Evolutionary conservation across 1,140 invertebrate genomes (phyloP).

Genomic region (Brachionus manjavacas): DNA sequence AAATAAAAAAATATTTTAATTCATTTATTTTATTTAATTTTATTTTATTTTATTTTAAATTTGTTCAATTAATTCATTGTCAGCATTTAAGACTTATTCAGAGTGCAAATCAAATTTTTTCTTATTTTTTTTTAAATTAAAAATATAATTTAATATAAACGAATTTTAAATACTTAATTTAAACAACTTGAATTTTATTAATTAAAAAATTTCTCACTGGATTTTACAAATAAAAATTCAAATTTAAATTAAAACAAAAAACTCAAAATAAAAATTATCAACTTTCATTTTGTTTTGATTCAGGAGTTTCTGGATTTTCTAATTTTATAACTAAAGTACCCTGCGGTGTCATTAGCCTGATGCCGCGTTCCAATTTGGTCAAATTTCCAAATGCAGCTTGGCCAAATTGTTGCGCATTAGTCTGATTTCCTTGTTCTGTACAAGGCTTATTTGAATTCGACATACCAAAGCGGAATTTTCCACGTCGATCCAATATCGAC

Average conservation of each 20-base stretch:
- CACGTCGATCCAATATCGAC: conserved; percentile 34
- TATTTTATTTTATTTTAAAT: too few species aligned
- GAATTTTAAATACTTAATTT: neutral
- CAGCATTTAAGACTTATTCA: too few species aligned
- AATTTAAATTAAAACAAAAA: neutral
- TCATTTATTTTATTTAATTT: too few species aligned
- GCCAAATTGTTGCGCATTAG: neutral
- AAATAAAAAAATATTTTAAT: too few species aligned
- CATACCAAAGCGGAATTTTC: conserved; percentile 38
- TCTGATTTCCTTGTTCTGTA: conserved; percentile 5
- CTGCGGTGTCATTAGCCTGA: conserved; percentile 33
- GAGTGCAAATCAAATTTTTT: too few species aligned
- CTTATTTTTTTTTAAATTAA: neutral
- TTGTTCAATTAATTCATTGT: too few species aligned
- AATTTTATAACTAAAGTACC: conserved; percentile 30
- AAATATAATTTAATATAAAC: neutral
- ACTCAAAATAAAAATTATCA: neutral
- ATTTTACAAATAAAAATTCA: neutral
- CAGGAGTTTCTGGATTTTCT: conserved; percentile 9
- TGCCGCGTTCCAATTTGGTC: neutral
- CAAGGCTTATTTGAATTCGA: conserved; percentile 34
- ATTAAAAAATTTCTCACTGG: conserved; percentile 19
- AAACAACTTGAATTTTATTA: neutral
- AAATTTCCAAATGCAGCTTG: neutral
- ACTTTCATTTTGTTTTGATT: neutral